A percentile compares a stretch with the other conserved stretches of the same genome.
Conservation (phyloP, 2,888 invertebrate genomes). For the Netelia melanura region DNA sequence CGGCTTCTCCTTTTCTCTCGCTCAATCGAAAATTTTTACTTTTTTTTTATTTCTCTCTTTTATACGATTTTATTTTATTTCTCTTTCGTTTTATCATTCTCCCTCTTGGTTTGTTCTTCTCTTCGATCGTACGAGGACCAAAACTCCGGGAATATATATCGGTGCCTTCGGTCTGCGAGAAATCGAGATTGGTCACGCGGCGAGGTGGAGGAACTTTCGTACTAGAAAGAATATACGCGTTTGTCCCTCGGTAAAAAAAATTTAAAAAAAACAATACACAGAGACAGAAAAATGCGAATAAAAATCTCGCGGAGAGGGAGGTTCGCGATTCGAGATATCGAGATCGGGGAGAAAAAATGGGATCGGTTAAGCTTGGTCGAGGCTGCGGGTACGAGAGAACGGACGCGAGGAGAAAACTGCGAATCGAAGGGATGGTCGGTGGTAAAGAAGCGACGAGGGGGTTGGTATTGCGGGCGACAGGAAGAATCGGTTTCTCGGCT, state of each 20-base stretch:
- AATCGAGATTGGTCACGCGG: slow-evolving; percentile 59
- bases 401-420: background rate
- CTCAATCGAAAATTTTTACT: slow-evolving; percentile 42
- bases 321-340: slow-evolving; percentile 1
- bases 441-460: background rate
- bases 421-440: slow-evolving; percentile 6
- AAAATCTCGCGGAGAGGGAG: background rate
- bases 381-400: background rate
- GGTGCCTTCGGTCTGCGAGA: slow-evolving; percentile 44
- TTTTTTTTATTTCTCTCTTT: slow-evolving; percentile 1
- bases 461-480: slow-evolving; percentile 22
- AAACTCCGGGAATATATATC: slow-evolving; percentile 33
- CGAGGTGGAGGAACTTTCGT: slow-evolving; percentile 19
- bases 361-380: background rate
- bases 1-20: slow-evolving; percentile 60
- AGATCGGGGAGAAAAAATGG: background rate
- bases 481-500: slow-evolving; percentile 64
- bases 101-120: slow-evolving; percentile 23
- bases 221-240: slow-evolving; percentile 14
- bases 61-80: background rate
- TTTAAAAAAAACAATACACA: background rate
- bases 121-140: slow-evolving; percentile 28
- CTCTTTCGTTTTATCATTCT: slow-evolving; percentile 22
- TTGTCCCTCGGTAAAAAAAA: no score
- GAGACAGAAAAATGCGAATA: background rate